Base-by-base conservation (phyloP, 2,888 invertebrate genomes). In the Tenthredo distinguenda region DNA sequence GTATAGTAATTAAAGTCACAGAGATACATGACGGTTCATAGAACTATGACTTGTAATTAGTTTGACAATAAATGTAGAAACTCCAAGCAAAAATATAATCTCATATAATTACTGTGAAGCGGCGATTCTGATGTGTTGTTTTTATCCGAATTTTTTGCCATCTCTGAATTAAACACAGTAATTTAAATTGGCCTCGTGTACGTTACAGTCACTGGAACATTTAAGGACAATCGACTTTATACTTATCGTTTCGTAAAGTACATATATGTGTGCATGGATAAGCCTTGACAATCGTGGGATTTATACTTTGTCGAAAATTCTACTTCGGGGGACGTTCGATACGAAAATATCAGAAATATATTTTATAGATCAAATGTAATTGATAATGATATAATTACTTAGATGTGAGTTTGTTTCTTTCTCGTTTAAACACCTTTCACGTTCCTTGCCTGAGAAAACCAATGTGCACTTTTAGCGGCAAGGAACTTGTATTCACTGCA, bases 401-500 rank as follows among this genome's bases (percentile, higher is more conserved):
- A 10, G 26, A 31, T 65, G 65, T n/a, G 15, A 18, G 72, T 9
- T 34, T n/a, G 7, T 40, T 34, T 4, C 40, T 40, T 72, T 37
- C 18, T 72, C n/a, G n/a, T 72, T n/a, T 34, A 1, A 18, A 34
- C 6, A 72, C 34, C 34, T 72, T 40, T 37, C 40, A 37, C n/a
- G 40, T 72, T 37, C n/a, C n/a, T 37, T 15, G 47, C 47, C 47
- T 15, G 3, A 31, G 40, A 40, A 3, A 72, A 34, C 72, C 2
- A 65, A 12, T 65, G 72, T 72, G 72, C 40, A 72, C 72, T 40
- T 72, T 72, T 7, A 72, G 72, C 72, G n/a, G 72, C 40, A 72
- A 72, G 40, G 18, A 40, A 12, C 72, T 72, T 40, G n/a, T n/a
- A 72, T 72, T 40, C 40, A 40, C 37, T 72, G 72, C 72, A 72